Base-by-base conservation (phyloP, 1,140 invertebrate species). In the Drosophila repletoides region DNA sequence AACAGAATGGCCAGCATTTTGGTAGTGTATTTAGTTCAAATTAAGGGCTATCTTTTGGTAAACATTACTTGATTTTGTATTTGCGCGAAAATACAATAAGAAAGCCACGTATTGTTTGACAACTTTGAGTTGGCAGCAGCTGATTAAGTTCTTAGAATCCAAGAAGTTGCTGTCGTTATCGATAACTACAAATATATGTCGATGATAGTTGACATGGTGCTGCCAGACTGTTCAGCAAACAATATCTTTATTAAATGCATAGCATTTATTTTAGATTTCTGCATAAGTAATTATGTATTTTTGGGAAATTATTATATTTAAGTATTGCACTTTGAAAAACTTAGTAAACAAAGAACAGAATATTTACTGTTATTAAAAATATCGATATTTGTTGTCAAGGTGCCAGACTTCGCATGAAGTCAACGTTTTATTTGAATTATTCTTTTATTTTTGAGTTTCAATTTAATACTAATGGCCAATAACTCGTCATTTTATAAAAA, bases 71-170 rank as follows among this genome's bases (percentile, higher is more conserved):
- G n/a, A n/a, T 68, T 40, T 56, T 38, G 19, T 65, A 45, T 71
- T 77, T 63, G 56, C 66, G 58, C 60, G 40, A 75, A 65, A 55
- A 43, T 68, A 19, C 38, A n/a, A 14, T 53, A 31, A 28, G 6
- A 48, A 36, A 65, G 73, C 71, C 73, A 84, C 79, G 79, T 84
- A 79, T 60, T 70, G 55, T 64, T 15, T 65, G 58, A 45, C 56
- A 61, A 61, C 46, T 45, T 67, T 45, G 15, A 55, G 40, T 58
- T 31, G n/a, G 10, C 31, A 36, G 51, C 65, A 63, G 48, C 65
- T 68, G 58, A 68, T 68, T 46, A 63, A 33, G 15, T 67, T 40
- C 24, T 45, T 22, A 2, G 15, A 29, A 24, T 14, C 15, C 29
- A 38, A 56, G 51, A 56, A 46, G 15, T 10, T 7, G 14, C 9